Evolutionary conservation across 2,113 vertebrate genomes (phyloP).

Genomic region (Silurus asotus): DNA sequence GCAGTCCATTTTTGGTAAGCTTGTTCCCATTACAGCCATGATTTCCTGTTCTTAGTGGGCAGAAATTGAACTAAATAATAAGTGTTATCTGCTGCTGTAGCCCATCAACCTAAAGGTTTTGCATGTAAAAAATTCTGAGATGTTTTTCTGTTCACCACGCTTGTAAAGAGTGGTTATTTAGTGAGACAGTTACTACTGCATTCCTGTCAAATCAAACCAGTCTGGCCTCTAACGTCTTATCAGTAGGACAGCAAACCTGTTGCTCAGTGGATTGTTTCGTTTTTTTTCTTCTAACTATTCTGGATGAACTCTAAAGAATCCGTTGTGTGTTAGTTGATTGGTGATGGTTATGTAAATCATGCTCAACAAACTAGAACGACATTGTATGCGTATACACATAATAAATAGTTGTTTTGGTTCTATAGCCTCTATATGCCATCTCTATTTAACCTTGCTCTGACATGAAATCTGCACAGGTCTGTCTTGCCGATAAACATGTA

Average conservation of each 20-base stretch:
- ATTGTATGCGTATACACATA: not conserved
- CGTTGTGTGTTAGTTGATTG: not conserved
- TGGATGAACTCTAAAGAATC: not conserved
- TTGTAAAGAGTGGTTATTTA: not conserved
- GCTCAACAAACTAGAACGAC: not conserved
- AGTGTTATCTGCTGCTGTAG: not conserved
- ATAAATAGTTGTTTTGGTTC: not conserved
- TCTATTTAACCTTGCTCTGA: not conserved
- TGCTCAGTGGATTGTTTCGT: not conserved
- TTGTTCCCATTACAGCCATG: not conserved
- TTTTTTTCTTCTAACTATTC: not conserved
- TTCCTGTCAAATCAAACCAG: not conserved
- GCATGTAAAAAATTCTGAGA: not conserved
- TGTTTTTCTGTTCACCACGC: not conserved
- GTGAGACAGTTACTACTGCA: not conserved
- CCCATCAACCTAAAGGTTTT: not conserved
- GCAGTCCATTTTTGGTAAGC: not conserved
- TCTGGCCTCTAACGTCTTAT: too few relatives aligned
- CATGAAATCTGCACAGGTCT: not conserved
- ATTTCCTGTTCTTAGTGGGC: not conserved
- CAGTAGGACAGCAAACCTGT: too few relatives aligned
- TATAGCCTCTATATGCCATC: not conserved
- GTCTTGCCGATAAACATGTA: not conserved
- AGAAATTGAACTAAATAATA: not conserved
- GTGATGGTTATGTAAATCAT: too few relatives aligned